Evolutionary conservation across 2,113 vertebrate species (phyloP).

Genomic region (Pelmatolapia mariae): DNA sequence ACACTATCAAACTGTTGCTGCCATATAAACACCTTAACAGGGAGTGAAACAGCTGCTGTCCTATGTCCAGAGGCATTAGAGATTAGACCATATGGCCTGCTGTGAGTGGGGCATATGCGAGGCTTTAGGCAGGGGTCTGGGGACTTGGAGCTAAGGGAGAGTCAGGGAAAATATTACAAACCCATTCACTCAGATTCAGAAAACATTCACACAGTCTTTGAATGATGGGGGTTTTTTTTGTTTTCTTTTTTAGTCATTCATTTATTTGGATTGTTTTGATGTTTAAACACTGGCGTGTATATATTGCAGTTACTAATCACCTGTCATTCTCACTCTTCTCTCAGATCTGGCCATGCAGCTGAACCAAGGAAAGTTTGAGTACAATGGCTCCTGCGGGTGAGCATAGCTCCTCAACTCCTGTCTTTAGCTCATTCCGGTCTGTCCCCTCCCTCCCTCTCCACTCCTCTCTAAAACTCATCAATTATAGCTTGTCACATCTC

Average conservation of each 20-base stretch:
- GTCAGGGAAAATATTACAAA: not conserved
- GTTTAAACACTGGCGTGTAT: not conserved
- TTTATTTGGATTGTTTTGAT: not conserved
- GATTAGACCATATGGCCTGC: constrained; percentile 53
- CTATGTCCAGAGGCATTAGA: constrained; percentile 16
- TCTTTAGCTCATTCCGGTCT: constrained; percentile 26
- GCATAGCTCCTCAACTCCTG: constrained; percentile 60
- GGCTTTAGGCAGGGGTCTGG: not conserved
- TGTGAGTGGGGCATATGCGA: constrained; percentile 28
- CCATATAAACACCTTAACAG: not conserved
- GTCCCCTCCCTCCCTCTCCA: not conserved
- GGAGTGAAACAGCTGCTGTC: constrained; percentile 57
- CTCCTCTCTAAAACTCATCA: constrained; percentile 37
- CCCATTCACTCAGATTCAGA: not conserved
- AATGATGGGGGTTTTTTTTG: rapidly evolving
- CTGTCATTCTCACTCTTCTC: not conserved
- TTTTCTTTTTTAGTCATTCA: not conserved
- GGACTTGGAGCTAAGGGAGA: not conserved
- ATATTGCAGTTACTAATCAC: not conserved
- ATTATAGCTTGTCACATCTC: constrained; percentile 68
- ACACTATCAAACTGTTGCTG: not conserved
- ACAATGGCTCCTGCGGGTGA: constrained; percentile 97
- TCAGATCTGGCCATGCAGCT: constrained; percentile 98
- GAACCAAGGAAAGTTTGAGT: constrained; percentile 99
- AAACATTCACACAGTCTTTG: not conserved